These are phyloP conservation scores for Lepus oiostolus DNA, from an alignment of 2,797 vertebrate species.

Conservation along the genomic window DNA sequence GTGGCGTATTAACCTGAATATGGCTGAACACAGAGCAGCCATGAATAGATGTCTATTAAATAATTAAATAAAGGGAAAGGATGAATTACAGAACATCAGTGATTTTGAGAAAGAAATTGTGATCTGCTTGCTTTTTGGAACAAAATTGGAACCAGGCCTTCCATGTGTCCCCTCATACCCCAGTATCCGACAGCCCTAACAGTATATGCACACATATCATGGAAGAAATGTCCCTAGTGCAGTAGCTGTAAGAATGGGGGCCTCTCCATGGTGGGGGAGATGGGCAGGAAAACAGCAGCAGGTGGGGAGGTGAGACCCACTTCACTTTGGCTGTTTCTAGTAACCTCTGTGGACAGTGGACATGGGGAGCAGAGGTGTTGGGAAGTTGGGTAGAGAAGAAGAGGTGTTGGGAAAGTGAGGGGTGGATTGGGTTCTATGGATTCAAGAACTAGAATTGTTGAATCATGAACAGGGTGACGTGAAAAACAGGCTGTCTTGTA, in stretches of 20 bases:
- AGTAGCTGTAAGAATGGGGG: background rate
- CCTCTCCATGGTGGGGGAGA: background rate
- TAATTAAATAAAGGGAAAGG: background rate
- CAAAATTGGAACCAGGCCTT: background rate
- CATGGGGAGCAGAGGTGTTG: rapidly evolving
- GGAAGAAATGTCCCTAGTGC: rapidly evolving
- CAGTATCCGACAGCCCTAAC: too few species aligned
- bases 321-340: background rate
- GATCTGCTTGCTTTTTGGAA: background rate
- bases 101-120: background rate
- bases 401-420: background rate
- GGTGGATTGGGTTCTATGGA: slow-evolving; percentile 60
- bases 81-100: background rate
- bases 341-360: background rate
- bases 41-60: background rate
- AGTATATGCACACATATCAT: rapidly evolving
- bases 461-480: background rate
- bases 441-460: slow-evolving; percentile 30
- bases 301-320: too few species aligned
- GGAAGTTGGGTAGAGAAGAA: background rate
- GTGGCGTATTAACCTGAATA: background rate
- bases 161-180: rapidly evolving
- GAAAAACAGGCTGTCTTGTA: slow-evolving; percentile 7
- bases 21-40: background rate
- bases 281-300: background rate